These are phyloP conservation scores for Boulengeromyrus knoepffleri DNA, from an alignment of 2,113 vertebrate species.

Conservation along the genomic window DNA sequence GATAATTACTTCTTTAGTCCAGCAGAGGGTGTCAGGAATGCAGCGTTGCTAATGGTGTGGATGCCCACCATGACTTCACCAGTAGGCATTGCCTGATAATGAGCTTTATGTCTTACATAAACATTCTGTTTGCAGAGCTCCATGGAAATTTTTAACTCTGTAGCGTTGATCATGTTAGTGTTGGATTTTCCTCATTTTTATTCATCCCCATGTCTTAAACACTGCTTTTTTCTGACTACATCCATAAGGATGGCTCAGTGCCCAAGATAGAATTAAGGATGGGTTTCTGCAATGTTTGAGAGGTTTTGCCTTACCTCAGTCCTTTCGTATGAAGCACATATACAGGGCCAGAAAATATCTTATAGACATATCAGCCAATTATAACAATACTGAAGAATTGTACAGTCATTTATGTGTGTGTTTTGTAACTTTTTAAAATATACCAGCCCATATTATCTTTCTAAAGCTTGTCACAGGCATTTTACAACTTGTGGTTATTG, in stretches of 20 bases:
- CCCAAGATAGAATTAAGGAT: background rate
- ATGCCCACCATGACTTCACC: background rate
- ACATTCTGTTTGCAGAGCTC: background rate
- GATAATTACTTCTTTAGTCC: background rate
- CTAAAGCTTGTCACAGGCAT: background rate
- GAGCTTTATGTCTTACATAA: background rate
- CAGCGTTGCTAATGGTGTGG: background rate
- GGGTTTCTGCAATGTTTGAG: background rate
- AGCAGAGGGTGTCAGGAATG: background rate
- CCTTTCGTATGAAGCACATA: no score
- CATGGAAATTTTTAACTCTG: background rate
- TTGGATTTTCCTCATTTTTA: background rate
- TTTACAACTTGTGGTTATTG: background rate
- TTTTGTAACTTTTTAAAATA: background rate
- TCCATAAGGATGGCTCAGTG: background rate
- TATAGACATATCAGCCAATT: background rate
- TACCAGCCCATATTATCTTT: background rate
- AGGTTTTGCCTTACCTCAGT: no score
- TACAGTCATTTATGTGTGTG: background rate
- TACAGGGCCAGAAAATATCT: no score
- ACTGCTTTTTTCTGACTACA: background rate
- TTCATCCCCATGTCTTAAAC: background rate
- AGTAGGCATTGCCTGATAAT: background rate
- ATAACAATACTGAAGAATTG: background rate
- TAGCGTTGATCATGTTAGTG: background rate